Evolutionary conservation across 2,888 invertebrate genomes (phyloP).

Genomic region (Hirtodrosophila cameraria): DNA sequence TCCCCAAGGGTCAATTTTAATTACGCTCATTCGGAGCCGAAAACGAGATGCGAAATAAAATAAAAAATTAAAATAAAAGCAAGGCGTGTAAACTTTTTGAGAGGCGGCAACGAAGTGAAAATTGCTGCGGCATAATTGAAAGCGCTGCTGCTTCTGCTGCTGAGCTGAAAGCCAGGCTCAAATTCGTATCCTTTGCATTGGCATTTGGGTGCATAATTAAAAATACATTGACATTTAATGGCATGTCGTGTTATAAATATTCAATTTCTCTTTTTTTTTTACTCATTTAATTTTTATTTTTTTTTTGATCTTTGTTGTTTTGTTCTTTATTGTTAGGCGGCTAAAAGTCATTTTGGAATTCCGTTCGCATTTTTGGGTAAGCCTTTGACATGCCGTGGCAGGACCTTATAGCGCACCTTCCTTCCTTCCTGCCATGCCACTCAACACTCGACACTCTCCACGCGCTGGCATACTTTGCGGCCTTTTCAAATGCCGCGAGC

Average conservation of each 20-base stretch:
- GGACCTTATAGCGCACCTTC: constrained; percentile 9
- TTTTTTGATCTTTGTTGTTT: constrained; percentile 9
- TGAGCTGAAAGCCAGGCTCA: constrained; percentile 41
- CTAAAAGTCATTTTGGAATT: constrained; percentile 65
- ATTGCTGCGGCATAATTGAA: constrained; percentile 71
- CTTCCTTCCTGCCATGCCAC: no score
- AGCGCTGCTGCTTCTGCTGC: constrained; percentile 37
- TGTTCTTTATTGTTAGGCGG: constrained; percentile 39
- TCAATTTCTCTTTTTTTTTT: constrained; percentile 48
- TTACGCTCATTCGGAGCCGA: constrained; percentile 72
- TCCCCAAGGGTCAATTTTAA: constrained; percentile 77
- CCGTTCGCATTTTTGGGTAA: constrained; percentile 62
- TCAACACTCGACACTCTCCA: constrained; percentile 4
- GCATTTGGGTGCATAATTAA: constrained; percentile 70
- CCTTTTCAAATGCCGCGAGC: constrained; percentile 45
- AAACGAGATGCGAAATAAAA: constrained; percentile 52
- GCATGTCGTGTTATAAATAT: constrained; percentile 68
- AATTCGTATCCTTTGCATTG: constrained; percentile 42
- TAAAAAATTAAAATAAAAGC: constrained; percentile 43
- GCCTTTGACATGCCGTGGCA: constrained; percentile 61
- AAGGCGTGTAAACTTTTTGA: constrained; percentile 67
- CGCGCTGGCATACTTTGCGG: constrained; percentile 55
- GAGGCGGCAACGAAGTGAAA: constrained; percentile 73
- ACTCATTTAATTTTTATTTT: not conserved
- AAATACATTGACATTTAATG: constrained; percentile 77